Base-by-base conservation (phyloP, 2,113 vertebrate species). In the Toxostoma redivivum region DNA sequence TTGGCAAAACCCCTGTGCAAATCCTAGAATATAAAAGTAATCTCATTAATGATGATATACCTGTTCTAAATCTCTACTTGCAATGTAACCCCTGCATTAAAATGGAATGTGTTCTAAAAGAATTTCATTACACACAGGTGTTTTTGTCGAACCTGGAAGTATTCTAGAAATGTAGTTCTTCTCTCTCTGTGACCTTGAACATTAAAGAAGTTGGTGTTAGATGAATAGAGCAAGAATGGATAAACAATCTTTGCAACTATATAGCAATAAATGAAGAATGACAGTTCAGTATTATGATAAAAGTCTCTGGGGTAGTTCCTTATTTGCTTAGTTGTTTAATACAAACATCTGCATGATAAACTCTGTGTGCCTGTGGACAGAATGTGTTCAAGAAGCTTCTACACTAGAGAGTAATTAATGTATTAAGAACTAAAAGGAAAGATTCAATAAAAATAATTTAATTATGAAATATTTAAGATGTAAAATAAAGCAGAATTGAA, bases 181-280 rank as follows among this genome's bases (percentile, higher is more conserved):
- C 62, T 88, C 53, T 80, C 37, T 76, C 58, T 95, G 38, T 97
- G 95, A 97, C 90, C 91, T 79, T 40, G 51, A 96, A 95, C 64
- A 90, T 88, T 93, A 71, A 28, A 95, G 88, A 90, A 95, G 71
- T 47, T 91, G 73, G n/a, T 91, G 51, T 54, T 86, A 92, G 85
- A 88, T 88, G 86, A 96, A 95, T 67, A 79, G 86, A 92, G 57
- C 38, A 97, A 94, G 88, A 97, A 95, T 87, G 38, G 73, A 94
- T 95, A 96, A 97, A 95, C 40, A 86, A 84, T 82, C 14, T 95
- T 88, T 73, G 25, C 81, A 97, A 96, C 97, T 96, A 95, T 94
- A 89, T 81, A 94, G 66, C 37, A 95, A 91, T 58, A 98, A 97
- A 97, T 93, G 64, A 97, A 95, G 92, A 88, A 76, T 88, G 67